phyloP scores from a whole-genome alignment of 2,888 invertebrate genomes.

The Apamea sordens region DNA sequence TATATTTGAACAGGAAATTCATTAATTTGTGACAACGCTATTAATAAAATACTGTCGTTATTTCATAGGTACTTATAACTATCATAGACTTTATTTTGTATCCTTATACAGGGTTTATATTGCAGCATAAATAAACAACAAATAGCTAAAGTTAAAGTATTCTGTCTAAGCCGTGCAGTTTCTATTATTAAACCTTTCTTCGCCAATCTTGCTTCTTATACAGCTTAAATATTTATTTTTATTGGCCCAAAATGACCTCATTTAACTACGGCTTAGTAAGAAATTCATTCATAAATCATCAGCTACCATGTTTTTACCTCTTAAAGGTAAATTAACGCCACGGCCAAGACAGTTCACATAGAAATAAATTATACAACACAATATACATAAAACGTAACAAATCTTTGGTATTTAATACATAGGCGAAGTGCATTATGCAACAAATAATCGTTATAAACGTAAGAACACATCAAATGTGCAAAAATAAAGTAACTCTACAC shows the following conservation, averaged over 20 bases:
- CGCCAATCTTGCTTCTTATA: background rate
- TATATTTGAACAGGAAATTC: constrained; percentile 64
- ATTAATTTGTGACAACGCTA: constrained; percentile 66
- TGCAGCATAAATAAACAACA: constrained; percentile 34
- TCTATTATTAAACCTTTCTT: background rate
- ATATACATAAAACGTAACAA: constrained; percentile 66
- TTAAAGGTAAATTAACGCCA: background rate
- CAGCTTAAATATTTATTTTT: background rate
- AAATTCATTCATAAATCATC: background rate
- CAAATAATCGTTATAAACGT: constrained; percentile 59
- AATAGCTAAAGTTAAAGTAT: constrained; percentile 18
- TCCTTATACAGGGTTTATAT: constrained; percentile 47
- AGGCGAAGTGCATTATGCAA: constrained; percentile 57
- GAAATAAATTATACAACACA: constrained; percentile 48
- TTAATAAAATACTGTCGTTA: constrained; percentile 69
- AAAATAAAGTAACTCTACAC: constrained; percentile 63
- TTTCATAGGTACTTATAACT: constrained; percentile 62
- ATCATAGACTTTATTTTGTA: constrained; percentile 63
- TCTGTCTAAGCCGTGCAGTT: constrained; percentile 24
- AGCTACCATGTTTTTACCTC: background rate
- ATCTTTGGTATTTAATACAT: constrained; percentile 75
- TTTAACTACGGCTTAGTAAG: background rate
- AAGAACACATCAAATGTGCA: constrained; percentile 73
- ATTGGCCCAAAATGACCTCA: background rate
- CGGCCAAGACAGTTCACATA: constrained; percentile 42